Conservation (phyloP, 1,140 invertebrate species). For the Pseudoatta argentina region DNA sequence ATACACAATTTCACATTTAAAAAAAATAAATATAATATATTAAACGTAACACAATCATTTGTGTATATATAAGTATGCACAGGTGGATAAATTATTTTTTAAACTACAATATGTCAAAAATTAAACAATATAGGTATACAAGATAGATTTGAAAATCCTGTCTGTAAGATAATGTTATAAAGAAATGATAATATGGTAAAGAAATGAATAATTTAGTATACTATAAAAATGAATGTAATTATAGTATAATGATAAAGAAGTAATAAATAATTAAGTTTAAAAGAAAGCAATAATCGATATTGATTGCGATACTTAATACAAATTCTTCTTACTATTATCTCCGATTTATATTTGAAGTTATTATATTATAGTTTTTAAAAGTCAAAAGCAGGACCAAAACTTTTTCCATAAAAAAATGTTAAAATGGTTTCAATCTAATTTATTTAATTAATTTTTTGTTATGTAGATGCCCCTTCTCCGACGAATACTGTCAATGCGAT, state of each 20-base stretch:
- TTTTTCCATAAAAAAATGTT: constrained; percentile 21
- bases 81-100: no score
- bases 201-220: not conserved
- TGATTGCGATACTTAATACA: not conserved
- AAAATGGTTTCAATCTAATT: constrained; percentile 47
- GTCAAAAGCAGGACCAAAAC: not conserved
- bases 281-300: not conserved
- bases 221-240: not conserved
- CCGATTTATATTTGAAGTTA: constrained; percentile 17
- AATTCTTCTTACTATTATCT: not conserved
- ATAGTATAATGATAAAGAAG: no score
- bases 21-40: no score
- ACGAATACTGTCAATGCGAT: constrained; percentile 79
- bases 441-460: constrained; percentile 45
- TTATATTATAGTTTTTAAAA: not conserved
- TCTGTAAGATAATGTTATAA: not conserved
- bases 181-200: not conserved
- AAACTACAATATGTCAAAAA: no score
- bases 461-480: constrained; percentile 79
- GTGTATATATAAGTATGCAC: no score
- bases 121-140: not conserved
- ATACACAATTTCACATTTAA: no score
- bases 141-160: not conserved
- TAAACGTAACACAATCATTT: no score
- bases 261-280: not conserved